phyloP scores from a whole-genome alignment of 2,888 invertebrate genomes.

The Adela reaumurella region DNA sequence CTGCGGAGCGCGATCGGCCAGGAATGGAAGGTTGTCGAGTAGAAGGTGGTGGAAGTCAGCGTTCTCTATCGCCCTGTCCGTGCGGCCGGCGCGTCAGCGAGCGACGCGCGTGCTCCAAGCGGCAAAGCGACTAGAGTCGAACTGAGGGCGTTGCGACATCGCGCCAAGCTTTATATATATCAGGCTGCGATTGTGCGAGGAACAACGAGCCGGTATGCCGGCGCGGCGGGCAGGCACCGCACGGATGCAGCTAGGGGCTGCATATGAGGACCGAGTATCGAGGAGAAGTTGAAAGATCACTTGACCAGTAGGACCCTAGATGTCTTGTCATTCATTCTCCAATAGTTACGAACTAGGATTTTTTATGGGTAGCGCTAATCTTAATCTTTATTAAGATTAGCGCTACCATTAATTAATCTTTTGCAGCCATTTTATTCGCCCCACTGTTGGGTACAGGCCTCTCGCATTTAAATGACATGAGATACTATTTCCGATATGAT shows the following conservation, averaged over 20 bases:
- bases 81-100: conserved; percentile 37
- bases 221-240: conserved; percentile 22
- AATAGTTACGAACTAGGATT: too few species aligned
- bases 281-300: conserved; percentile 1
- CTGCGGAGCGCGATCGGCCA: too few species aligned
- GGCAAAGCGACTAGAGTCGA: conserved; percentile 59
- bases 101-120: conserved; percentile 46
- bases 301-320: not conserved
- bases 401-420: too few species aligned
- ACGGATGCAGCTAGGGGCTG: conserved; percentile 22
- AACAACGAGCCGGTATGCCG: not conserved
- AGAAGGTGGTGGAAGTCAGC: conserved; percentile 7
- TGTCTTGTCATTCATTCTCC: too few species aligned
- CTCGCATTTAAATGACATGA: too few species aligned
- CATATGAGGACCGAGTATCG: too few species aligned
- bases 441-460: too few species aligned
- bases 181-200: conserved; percentile 30
- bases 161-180: conserved; percentile 51
- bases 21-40: conserved; percentile 1
- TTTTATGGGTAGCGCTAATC: too few species aligned
- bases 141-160: conserved; percentile 53
- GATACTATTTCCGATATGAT: too few species aligned
- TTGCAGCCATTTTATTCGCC: too few species aligned
- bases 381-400: too few species aligned
- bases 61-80: conserved; percentile 55